These are phyloP conservation scores for Didymodactylos carnosus DNA, from an alignment of 2,888 invertebrate genomes.

Conservation along the genomic window DNA sequence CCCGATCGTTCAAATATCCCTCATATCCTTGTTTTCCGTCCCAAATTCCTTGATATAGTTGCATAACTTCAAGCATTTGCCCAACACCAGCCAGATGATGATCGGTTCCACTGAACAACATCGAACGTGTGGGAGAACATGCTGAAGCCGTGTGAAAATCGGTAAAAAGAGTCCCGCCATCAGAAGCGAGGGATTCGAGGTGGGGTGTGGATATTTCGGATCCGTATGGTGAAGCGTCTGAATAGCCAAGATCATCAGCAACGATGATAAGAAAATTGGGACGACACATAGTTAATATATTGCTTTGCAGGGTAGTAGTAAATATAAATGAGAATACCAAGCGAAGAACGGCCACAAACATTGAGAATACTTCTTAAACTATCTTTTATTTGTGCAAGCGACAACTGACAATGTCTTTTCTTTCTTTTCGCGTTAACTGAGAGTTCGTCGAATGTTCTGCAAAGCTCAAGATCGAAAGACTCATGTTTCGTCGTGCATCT, in stretches of 20 bases:
- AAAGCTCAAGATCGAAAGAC: no score
- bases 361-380: no score
- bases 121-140: background rate
- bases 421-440: no score
- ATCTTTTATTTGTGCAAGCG: no score
- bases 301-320: no score
- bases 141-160: background rate
- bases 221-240: background rate
- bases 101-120: background rate
- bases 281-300: background rate
- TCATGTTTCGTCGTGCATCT: no score
- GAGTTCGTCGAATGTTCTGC: no score
- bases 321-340: no score
- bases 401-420: no score
- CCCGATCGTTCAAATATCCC: background rate
- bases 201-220: background rate
- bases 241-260: background rate
- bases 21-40: background rate
- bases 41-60: background rate
- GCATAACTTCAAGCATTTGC: background rate
- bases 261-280: background rate
- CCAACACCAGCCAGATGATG: background rate
- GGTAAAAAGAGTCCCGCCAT: background rate
- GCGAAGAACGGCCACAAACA: no score
- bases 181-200: background rate